Evolutionary conservation across 2,888 invertebrate species (phyloP), one percentile per base, ranked within the genome.

Genomic region (Neoaliturus tenellus): DNA sequence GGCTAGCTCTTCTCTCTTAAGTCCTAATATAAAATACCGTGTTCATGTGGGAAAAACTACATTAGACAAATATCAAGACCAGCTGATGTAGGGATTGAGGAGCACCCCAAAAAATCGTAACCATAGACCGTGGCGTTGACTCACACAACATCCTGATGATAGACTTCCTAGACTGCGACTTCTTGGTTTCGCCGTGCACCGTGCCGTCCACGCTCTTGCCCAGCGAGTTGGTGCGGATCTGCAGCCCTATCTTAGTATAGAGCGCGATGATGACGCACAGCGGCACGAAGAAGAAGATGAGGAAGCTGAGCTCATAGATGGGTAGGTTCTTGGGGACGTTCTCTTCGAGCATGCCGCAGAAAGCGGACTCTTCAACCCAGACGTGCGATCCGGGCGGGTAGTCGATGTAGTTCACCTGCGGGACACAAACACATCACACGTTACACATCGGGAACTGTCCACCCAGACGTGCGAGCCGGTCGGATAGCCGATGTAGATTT

Each of bases 211-310:
- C 90, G 89, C 92, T 91, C 39, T 92, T 90, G 62, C 91, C 92
- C 31, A 92, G 89, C 17, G 91, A 90, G 67, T 89, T 90, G 35
- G 91, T 91, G 4, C 92, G 90, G 88, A 97, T 96, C 87, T 93
- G 93, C 48, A 94, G 90, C 0, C 95, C 96, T 95, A 97, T 97
- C 86, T 94, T 92, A 17, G 93, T 93, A 90, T 98, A 98, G 48
- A 98, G 92, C 31, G 96, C 92, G 85, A 95, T 93, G 88, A 98
- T 95, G 28, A 97, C 90, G 1, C 95, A 87, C 92, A 95, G 92
- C 6, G 95, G 95, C 25, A 94, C 90, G 81, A 97, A 92, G 91
- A 98, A 98, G 91, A 98, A 97, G 86, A 97, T 91, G 85, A 96
- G 92, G 86, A 95, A 95, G 89, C 97, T 97, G 44, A 96, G 90